Evolutionary conservation across 2,888 invertebrate species (phyloP).

Genomic region (Zelleria hepariella): DNA sequence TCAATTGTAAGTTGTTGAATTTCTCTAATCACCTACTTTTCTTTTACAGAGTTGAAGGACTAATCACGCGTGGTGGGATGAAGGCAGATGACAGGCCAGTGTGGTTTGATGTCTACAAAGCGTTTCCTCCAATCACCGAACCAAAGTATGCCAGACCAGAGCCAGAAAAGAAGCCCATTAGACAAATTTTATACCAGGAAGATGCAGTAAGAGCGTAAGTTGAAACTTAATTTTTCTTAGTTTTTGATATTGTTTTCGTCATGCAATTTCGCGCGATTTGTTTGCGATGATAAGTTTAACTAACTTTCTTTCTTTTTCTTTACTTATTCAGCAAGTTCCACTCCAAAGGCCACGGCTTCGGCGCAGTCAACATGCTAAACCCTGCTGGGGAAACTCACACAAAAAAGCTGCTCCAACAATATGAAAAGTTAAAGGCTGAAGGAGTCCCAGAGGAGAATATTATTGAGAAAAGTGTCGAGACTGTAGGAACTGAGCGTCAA

Average conservation of each 20-base stretch:
- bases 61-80: slow-evolving; percentile 85
- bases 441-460: slow-evolving; percentile 67
- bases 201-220: slow-evolving; percentile 88
- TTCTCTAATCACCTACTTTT: neutral
- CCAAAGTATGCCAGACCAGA: slow-evolving; percentile 82
- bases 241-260: too few species aligned
- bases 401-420: slow-evolving; percentile 75
- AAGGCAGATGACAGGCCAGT: slow-evolving; percentile 87
- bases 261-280: too few species aligned
- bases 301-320: too few species aligned
- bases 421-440: slow-evolving; percentile 69
- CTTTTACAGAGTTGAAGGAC: slow-evolving; percentile 78
- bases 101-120: slow-evolving; percentile 93
- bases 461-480: slow-evolving; percentile 42
- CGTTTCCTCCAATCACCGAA: slow-evolving; percentile 90
- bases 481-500: slow-evolving; percentile 34
- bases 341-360: slow-evolving; percentile 67
- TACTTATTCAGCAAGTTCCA: slow-evolving; percentile 82
- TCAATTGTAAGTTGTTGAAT: neutral
- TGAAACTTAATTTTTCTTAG: neutral
- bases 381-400: slow-evolving; percentile 65
- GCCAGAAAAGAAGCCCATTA: slow-evolving; percentile 71
- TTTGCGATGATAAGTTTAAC: too few species aligned
- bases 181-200: slow-evolving; percentile 85
- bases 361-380: slow-evolving; percentile 68